A percentile compares a stretch with the other conserved stretches of the same genome.
Evolutionary conservation across 2,888 invertebrate genomes (phyloP).

Genomic region (Eudasyphora cyanicolor): DNA sequence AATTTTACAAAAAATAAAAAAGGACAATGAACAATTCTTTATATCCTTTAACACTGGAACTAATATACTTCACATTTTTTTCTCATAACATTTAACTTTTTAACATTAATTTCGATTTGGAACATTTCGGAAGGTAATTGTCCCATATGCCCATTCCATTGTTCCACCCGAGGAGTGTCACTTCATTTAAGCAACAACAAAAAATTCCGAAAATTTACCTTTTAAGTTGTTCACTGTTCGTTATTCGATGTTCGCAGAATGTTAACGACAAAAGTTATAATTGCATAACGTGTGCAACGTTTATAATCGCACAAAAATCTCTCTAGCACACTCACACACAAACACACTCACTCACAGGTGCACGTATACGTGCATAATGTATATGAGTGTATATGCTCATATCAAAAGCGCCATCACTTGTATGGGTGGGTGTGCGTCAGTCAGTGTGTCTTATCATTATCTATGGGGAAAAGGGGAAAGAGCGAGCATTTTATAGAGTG

Average conservation of each 20-base stretch:
- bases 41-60: no score
- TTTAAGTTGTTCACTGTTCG: no score
- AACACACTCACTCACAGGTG: slow-evolving; percentile 21
- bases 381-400: slow-evolving; percentile 27
- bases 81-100: neutral
- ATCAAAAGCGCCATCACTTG: slow-evolving; percentile 53
- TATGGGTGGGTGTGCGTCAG: neutral
- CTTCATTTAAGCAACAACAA: slow-evolving; percentile 45
- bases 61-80: no score
- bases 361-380: slow-evolving; percentile 2
- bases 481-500: slow-evolving; percentile 37
- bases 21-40: no score
- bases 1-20: no score
- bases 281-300: slow-evolving; percentile 75
- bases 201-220: no score
- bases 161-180: slow-evolving; percentile 6
- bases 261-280: slow-evolving; percentile 78
- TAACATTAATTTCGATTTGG: neutral
- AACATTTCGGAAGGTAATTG: neutral
- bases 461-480: slow-evolving; percentile 24
- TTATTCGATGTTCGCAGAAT: no score
- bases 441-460: slow-evolving; percentile 46
- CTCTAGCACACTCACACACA: slow-evolving; percentile 31
- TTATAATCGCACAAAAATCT: slow-evolving; percentile 30
- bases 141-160: neutral